phyloP scores from a whole-genome alignment of 2,113 vertebrate genomes.

The Cochlearius cochlearius region DNA sequence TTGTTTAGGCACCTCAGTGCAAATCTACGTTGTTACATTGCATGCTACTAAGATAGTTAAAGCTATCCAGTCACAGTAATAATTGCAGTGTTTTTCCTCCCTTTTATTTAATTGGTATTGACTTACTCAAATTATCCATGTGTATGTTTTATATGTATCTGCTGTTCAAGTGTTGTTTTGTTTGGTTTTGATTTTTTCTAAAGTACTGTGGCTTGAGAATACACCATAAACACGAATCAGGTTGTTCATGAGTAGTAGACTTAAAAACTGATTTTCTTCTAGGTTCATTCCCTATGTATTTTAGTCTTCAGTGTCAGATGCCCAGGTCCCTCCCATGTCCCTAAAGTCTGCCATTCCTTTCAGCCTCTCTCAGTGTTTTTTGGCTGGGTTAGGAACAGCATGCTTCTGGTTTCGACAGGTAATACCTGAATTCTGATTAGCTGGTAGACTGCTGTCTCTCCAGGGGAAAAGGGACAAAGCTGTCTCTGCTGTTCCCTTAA shows the following conservation, averaged over 20 bases:
- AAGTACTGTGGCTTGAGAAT: neutral
- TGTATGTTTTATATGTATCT: neutral
- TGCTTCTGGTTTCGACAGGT: neutral
- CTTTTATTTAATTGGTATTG: slow-evolving; percentile 60
- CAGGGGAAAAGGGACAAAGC: neutral
- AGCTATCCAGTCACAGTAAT: slow-evolving; percentile 14
- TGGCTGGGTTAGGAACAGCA: fast-evolving
- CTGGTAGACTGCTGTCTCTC: neutral
- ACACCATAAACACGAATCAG: neutral
- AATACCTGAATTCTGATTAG: neutral
- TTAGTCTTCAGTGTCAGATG: neutral
- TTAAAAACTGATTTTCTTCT: neutral
- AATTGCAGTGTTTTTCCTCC: slow-evolving; percentile 2
- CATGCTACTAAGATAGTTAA: slow-evolving; percentile 29
- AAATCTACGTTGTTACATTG: slow-evolving; percentile 48
- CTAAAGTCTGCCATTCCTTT: neutral
- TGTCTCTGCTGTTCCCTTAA: neutral
- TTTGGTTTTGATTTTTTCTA: neutral
- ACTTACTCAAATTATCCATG: slow-evolving; percentile 53
- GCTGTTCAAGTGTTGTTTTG: neutral
- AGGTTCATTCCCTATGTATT: neutral
- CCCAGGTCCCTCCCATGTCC: neutral
- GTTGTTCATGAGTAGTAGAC: neutral
- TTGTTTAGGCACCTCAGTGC: slow-evolving; percentile 37
- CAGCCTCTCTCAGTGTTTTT: neutral